phyloP scores from a whole-genome alignment of 2,113 vertebrate species.

The Cyanistes caeruleus region DNA sequence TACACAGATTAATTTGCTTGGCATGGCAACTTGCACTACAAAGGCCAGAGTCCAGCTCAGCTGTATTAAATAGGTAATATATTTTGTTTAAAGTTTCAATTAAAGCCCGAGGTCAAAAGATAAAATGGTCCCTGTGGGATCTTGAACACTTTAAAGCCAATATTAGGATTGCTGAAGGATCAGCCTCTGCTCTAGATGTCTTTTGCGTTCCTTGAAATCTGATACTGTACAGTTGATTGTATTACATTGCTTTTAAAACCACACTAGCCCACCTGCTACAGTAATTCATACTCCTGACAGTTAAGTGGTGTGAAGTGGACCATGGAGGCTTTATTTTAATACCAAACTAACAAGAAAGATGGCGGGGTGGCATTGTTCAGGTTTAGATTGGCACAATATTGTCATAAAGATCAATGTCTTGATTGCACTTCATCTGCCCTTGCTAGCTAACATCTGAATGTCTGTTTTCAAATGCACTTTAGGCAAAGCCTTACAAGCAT shows the following conservation, averaged over 20 bases:
- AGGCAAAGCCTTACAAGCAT: neutral
- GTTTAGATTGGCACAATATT: neutral
- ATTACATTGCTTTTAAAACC: conserved; percentile 80
- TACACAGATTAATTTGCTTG: conserved; percentile 73
- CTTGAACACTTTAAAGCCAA: conserved; percentile 72
- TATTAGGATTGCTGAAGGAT: conserved; percentile 70
- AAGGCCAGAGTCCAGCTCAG: conserved; percentile 67
- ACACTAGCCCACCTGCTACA: conserved; percentile 78
- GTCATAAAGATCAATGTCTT: neutral
- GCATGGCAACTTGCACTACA: conserved; percentile 60
- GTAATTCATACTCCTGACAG: conserved; percentile 72
- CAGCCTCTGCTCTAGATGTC: conserved; percentile 69
- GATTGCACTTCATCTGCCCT: neutral
- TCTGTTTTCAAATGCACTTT: neutral
- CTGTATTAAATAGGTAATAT: conserved; percentile 78
- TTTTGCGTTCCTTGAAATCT: conserved; percentile 76
- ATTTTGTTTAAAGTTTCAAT: conserved; percentile 83
- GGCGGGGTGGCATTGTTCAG: neutral
- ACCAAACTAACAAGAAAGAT: conserved; percentile 39
- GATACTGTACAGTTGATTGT: conserved; percentile 78
- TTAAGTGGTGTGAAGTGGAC: conserved; percentile 63
- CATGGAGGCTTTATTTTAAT: conserved; percentile 47
- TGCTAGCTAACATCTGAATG: neutral
- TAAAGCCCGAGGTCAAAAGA: conserved; percentile 76
- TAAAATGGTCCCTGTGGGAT: conserved; percentile 70